Conservation (phyloP, 2,888 invertebrate genomes). For the Eupithecia abbreviata region DNA sequence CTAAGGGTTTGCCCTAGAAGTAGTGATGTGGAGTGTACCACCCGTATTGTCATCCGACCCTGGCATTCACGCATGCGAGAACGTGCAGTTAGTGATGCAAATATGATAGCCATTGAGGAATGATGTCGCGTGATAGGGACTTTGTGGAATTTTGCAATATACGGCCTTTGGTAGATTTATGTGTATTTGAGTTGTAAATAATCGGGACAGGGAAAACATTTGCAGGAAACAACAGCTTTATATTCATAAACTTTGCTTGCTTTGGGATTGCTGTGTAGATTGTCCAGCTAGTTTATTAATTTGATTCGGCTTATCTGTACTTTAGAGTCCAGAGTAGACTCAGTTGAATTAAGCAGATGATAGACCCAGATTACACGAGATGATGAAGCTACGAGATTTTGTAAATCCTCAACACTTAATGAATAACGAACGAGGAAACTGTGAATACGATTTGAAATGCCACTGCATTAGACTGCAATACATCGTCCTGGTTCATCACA, state of each 20-base stretch:
- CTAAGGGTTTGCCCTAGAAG: constrained; percentile 4
- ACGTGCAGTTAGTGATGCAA: constrained; percentile 39
- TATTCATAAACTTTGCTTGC: background rate
- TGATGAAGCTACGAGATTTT: background rate
- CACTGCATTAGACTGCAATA: background rate
- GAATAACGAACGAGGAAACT: background rate
- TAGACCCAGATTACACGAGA: background rate
- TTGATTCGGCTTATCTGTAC: background rate
- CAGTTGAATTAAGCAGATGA: background rate
- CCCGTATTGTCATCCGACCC: constrained; percentile 37
- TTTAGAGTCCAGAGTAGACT: background rate
- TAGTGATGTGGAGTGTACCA: constrained; percentile 20
- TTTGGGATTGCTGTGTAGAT: background rate
- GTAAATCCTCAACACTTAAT: background rate
- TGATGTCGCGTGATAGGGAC: constrained; percentile 33
- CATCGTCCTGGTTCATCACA: background rate
- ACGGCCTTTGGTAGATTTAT: constrained; percentile 8
- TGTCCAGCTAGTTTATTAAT: background rate
- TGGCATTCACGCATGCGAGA: constrained; percentile 40
- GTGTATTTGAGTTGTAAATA: background rate
- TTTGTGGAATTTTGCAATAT: constrained; percentile 18
- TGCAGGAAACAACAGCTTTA: background rate
- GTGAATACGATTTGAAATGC: background rate
- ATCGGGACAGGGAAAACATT: background rate
- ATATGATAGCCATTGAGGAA: constrained; percentile 39